phyloP scores from a whole-genome alignment of 1,140 invertebrate genomes.

The Lasioglossum baleicum region DNA sequence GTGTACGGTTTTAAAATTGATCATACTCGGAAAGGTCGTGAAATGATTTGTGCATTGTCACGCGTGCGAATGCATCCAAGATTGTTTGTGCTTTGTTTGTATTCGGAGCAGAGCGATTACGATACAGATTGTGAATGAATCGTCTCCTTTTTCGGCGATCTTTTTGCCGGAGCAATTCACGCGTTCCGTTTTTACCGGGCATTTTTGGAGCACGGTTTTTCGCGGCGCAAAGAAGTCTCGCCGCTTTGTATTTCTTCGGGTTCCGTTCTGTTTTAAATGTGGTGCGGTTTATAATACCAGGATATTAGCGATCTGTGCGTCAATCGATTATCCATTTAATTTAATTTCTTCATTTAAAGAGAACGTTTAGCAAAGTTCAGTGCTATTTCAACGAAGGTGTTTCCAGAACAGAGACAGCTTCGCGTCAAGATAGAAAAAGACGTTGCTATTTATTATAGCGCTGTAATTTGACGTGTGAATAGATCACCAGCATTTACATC shows the following conservation, averaged over 20 bases:
- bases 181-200: conserved; percentile 22
- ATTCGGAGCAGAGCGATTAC: neutral
- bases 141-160: conserved; percentile 9
- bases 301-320: neutral
- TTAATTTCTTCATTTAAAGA: neutral
- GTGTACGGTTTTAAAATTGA: too few species aligned
- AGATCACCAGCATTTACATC: neutral
- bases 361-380: too few species aligned
- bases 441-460: neutral
- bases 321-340: neutral
- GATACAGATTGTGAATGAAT: conserved; percentile 17
- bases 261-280: neutral
- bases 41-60: too few species aligned
- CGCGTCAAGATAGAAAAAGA: neutral
- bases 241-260: neutral
- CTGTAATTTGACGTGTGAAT: neutral
- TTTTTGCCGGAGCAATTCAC: neutral
- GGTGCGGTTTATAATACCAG: neutral
- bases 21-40: too few species aligned
- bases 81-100: neutral
- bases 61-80: neutral
- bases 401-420: too few species aligned
- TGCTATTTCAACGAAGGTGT: too few species aligned
- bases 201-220: conserved; percentile 31
- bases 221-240: conserved; percentile 9